A percentile compares a stretch with the other conserved stretches of the same genome.
Conservation (phyloP, 2,113 vertebrate species). For the Ammodytes marinus region DNA sequence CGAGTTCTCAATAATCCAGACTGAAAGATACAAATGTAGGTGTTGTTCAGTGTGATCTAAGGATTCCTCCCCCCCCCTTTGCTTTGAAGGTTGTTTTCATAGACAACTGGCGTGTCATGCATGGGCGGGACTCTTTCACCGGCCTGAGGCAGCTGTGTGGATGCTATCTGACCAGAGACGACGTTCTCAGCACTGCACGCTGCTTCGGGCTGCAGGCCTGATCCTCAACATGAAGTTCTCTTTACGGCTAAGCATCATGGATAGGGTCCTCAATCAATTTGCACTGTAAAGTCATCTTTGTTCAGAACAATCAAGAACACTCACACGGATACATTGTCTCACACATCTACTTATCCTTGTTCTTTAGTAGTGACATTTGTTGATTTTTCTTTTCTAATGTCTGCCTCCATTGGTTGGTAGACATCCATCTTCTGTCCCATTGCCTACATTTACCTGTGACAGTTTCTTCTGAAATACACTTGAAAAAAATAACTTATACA, state of each 20-base stretch:
- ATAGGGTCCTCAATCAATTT: not conserved
- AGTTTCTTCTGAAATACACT: not conserved
- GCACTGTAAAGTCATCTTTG: not conserved
- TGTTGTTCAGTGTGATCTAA: not conserved
- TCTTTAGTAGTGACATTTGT: not conserved
- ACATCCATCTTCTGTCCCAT: too few relatives aligned
- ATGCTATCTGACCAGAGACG: slow-evolving; percentile 94
- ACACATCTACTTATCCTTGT: not conserved
- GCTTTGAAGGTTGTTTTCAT: slow-evolving; percentile 89
- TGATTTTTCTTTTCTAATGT: not conserved
- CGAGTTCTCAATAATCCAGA: not conserved
- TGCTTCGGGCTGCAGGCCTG: slow-evolving; percentile 89
- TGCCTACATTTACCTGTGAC: too few relatives aligned
- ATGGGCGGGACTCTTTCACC: slow-evolving; percentile 93
- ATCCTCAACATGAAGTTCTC: slow-evolving; percentile 26
- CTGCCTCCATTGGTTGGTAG: too few relatives aligned
- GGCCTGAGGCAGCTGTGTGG: slow-evolving; percentile 93
- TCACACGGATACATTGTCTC: not conserved
- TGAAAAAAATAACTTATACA: too few relatives aligned
- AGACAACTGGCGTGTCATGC: slow-evolving; percentile 94
- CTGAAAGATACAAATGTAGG: not conserved
- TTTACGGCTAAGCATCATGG: not conserved
- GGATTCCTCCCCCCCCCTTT: not conserved
- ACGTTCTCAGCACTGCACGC: slow-evolving; percentile 90
- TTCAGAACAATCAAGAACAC: not conserved